A percentile compares a stretch with the other conserved stretches of the same genome.
Evolutionary conservation across 2,888 invertebrate species (phyloP).

Genomic region (Marasmarcha lunaedactyla): DNA sequence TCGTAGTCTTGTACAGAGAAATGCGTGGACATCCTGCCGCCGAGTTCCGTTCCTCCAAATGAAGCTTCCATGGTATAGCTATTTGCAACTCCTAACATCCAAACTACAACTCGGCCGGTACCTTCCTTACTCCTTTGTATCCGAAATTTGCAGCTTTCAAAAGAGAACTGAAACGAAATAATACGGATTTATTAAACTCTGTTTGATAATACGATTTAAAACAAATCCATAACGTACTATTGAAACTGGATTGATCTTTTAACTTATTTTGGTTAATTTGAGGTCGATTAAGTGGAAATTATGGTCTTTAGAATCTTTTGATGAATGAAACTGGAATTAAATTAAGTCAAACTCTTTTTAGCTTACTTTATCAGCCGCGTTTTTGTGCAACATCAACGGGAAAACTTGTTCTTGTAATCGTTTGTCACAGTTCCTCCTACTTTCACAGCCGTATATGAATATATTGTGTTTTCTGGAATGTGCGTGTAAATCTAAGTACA

Average conservation of each 20-base stretch:
- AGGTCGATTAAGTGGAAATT: too few relatives aligned
- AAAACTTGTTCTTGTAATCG: constrained; percentile 92
- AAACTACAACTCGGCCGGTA: constrained; percentile 93
- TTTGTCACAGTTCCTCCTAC: constrained; percentile 80
- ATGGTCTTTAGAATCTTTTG: too few relatives aligned
- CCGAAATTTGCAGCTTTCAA: constrained; percentile 93
- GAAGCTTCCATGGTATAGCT: constrained; percentile 97
- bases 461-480: constrained; percentile 96
- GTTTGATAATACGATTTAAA: neutral
- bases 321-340: too few relatives aligned
- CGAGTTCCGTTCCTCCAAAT: constrained; percentile 89
- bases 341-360: too few relatives aligned
- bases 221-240: too few relatives aligned
- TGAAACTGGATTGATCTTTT: too few relatives aligned
- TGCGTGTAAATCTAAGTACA: constrained; percentile 94
- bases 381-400: constrained; percentile 93
- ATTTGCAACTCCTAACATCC: constrained; percentile 94
- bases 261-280: too few relatives aligned
- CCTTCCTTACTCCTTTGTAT: constrained; percentile 95
- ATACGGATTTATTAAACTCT: neutral
- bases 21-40: constrained; percentile 85
- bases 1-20: constrained; percentile 78
- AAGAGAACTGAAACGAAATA: constrained; percentile 80
- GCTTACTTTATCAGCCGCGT: constrained; percentile 87
- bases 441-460: constrained; percentile 97